Evolutionary conservation across 2,888 invertebrate species (phyloP).

Genomic region (Xylophagus ater): DNA sequence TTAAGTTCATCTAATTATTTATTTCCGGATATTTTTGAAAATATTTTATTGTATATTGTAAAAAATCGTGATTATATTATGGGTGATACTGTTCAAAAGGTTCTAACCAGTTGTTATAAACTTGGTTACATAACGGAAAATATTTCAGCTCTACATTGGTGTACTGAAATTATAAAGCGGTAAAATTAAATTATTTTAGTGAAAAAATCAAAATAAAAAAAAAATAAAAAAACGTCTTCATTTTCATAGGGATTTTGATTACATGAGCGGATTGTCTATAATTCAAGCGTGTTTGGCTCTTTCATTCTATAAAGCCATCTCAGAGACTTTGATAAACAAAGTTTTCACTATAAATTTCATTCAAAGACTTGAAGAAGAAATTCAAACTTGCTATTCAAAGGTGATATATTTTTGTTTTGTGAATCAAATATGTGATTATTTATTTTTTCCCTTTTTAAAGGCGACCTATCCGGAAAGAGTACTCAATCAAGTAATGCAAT

Average conservation of each 20-base stretch:
- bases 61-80: conserved; percentile 37
- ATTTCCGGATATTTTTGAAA: conserved; percentile 40
- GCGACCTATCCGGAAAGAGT: conserved; percentile 45
- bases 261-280: conserved; percentile 43
- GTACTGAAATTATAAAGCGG: conserved; percentile 40
- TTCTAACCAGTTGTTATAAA: conserved; percentile 41
- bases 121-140: conserved; percentile 42
- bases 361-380: conserved; percentile 47
- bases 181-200: too few relatives aligned
- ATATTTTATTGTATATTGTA: conserved; percentile 40
- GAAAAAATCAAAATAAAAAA: too few relatives aligned
- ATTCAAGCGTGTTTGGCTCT: conserved; percentile 44
- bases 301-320: conserved; percentile 43
- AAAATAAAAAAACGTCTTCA: too few relatives aligned
- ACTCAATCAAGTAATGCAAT: conserved; percentile 46
- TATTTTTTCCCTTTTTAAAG: conserved; percentile 28
- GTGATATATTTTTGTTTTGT: conserved; percentile 26
- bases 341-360: conserved; percentile 50
- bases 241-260: conserved; percentile 48
- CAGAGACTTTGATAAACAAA: conserved; percentile 42
- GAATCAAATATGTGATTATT: neutral
- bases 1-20: conserved; percentile 36
- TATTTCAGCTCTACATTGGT: conserved; percentile 33
- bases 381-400: conserved; percentile 45
- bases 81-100: conserved; percentile 43